phyloP scores from a whole-genome alignment of 2,797 vertebrate species.

The Pitangus sulphuratus region DNA sequence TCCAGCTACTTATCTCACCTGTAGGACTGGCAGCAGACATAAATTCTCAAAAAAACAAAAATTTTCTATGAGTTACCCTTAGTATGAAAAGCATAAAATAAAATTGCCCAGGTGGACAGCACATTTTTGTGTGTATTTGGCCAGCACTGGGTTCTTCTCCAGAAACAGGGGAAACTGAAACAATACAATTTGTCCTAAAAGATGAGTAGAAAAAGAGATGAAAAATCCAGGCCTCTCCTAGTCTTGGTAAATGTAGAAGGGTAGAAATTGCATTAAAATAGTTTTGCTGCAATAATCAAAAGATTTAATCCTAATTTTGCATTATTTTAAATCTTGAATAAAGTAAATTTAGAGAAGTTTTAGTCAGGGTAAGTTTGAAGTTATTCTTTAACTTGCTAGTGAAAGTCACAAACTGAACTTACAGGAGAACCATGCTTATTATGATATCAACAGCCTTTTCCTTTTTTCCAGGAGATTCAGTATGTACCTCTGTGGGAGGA shows the following conservation, averaged over 20 bases:
- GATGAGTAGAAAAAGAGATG: neutral
- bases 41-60: neutral
- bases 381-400: neutral
- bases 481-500: neutral
- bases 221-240: neutral
- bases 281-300: neutral
- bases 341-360: neutral
- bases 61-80: neutral
- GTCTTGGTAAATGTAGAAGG: neutral
- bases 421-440: neutral
- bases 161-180: neutral
- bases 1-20: neutral
- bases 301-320: neutral
- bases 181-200: neutral
- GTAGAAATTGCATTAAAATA: neutral
- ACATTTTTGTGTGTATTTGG: neutral
- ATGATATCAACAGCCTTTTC: neutral
- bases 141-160: neutral
- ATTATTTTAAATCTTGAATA: neutral
- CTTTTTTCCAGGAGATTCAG: neutral
- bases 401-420: neutral
- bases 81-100: neutral
- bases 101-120: neutral
- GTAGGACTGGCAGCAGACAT: neutral
- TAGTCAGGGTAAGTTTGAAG: neutral